Percentiles rank a stretch among this genome's conserved stretches.
Conservation (phyloP, 1,140 invertebrate genomes). For the Caenorhabditis tropicalis region DNA sequence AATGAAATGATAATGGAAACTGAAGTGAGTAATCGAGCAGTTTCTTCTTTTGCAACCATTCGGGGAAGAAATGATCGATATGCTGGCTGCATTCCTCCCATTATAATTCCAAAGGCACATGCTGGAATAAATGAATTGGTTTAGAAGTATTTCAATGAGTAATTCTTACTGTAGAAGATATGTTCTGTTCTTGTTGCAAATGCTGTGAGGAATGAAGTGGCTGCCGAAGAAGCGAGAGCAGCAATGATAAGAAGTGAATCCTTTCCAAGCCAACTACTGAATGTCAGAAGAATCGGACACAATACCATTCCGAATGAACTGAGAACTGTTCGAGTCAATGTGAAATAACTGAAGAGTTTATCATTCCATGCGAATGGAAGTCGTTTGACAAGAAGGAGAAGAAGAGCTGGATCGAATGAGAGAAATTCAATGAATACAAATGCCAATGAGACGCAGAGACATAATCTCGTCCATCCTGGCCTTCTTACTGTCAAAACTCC, state of each 20-base stretch:
- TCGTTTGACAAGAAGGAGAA: constrained; percentile 54
- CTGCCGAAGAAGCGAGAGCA: neutral
- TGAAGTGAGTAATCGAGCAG: constrained; percentile 52
- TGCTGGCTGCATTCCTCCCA: constrained; percentile 52
- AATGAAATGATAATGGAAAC: constrained; percentile 54
- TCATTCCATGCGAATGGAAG: constrained; percentile 57
- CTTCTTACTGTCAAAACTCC: constrained; percentile 50
- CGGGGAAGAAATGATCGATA: constrained; percentile 57
- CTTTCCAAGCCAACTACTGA: constrained; percentile 36
- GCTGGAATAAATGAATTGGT: constrained; percentile 33
- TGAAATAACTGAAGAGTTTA: constrained; percentile 48
- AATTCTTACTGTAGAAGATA: constrained; percentile 46
- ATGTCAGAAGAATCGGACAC: constrained; percentile 15
- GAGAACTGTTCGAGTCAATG: neutral
- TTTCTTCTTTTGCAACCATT: constrained; percentile 60
- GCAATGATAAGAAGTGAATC: constrained; percentile 54
- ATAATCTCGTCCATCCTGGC: constrained; percentile 55
- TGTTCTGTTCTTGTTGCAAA: constrained; percentile 43
- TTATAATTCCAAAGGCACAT: constrained; percentile 30
- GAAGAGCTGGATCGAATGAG: constrained; percentile 44
- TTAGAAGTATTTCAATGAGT: neutral
- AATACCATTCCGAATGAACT: constrained; percentile 31
- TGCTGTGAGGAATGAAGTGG: constrained; percentile 50
- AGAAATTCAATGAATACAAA: constrained; percentile 59
- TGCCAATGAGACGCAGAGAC: constrained; percentile 53